Evolutionary conservation across 2,888 invertebrate species (phyloP).

Genomic region (Drosophila demipolita): DNA sequence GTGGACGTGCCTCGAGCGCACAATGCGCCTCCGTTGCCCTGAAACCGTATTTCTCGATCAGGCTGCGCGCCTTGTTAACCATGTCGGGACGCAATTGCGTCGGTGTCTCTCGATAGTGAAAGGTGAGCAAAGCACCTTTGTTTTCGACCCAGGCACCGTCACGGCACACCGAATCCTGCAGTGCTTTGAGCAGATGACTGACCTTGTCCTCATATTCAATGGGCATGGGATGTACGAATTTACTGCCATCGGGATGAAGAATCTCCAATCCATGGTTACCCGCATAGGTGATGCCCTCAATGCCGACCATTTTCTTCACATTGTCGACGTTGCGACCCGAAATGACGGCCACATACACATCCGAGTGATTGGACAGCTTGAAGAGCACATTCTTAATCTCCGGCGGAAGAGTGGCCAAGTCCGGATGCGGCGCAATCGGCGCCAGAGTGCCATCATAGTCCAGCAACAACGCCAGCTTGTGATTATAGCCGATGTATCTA

Average conservation of each 20-base stretch:
- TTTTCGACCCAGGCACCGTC: constrained; percentile 97
- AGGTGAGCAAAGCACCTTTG: constrained; percentile 93
- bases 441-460: constrained; percentile 96
- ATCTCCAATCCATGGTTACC: constrained; percentile 96
- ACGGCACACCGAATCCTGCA: constrained; percentile 93
- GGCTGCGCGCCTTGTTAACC: constrained; percentile 89
- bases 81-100: constrained; percentile 88
- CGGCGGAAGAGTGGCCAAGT: constrained; percentile 93
- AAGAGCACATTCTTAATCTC: constrained; percentile 94
- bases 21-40: constrained; percentile 92
- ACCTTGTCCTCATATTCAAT: constrained; percentile 93
- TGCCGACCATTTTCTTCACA: constrained; percentile 95
- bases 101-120: constrained; percentile 95
- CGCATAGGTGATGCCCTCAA: constrained; percentile 95
- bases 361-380: constrained; percentile 92
- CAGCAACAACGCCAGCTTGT: constrained; percentile 92
- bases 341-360: constrained; percentile 94
- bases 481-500: constrained; percentile 94
- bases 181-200: constrained; percentile 90
- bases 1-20: constrained; percentile 95
- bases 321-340: constrained; percentile 95
- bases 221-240: constrained; percentile 96
- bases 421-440: constrained; percentile 95
- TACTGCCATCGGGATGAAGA: constrained; percentile 94
- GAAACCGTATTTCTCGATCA: constrained; percentile 92